Base-by-base conservation (phyloP, 2,888 invertebrate genomes). In the Gerris lacustris region DNA sequence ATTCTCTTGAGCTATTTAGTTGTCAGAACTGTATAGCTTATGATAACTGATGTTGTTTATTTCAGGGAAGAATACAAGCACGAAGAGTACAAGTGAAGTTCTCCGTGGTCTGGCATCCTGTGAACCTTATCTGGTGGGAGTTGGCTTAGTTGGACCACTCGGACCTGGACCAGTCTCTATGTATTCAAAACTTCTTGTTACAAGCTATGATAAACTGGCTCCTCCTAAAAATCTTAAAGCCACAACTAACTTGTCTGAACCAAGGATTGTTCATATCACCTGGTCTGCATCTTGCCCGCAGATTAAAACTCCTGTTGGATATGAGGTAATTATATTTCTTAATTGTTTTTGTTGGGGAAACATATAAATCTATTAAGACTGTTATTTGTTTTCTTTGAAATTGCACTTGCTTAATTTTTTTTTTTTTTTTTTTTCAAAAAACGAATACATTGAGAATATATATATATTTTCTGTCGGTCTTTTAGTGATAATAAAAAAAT, bases 241-340 rank as follows among this genome's bases (percentile, higher is more conserved):
- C 6, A 78, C 75, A 5, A 75, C 68, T 44, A 73, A 72, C 63
- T 67, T 72, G 4, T 69, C 69, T 55, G 73, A 77, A 66, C 71
- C 75, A 64, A 74, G 75, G 11, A 63, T 74, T n/a, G 84, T 92
- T 81, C 81, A 82, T 44, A 84, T 92, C 0, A 80, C 83, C 17
- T 92, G 92, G 92, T 83, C 84, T 64, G 86, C 91, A 0, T 88
- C 87, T 70, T 93, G 93, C 79, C 83, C 83, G 0, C 79, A 80
- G 6, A 79, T 83, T 62, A 79, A 79, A 9, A 80, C 81, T 63
- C 78, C 81, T 6, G 79, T 85, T 55, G 83, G 83, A 6, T 91
- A 89, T 76, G 84, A 84, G 78, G 89, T 90, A 78, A 84, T 85
- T 78, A 63, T 64, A 31, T 31, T 31, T 31, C 4, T 31, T 31